Percentiles rank a stretch among this genome's conserved stretches.
These are phyloP conservation scores for Anguilla anguilla DNA, from an alignment of 2,797 vertebrate genomes.

Conservation along the genomic window DNA sequence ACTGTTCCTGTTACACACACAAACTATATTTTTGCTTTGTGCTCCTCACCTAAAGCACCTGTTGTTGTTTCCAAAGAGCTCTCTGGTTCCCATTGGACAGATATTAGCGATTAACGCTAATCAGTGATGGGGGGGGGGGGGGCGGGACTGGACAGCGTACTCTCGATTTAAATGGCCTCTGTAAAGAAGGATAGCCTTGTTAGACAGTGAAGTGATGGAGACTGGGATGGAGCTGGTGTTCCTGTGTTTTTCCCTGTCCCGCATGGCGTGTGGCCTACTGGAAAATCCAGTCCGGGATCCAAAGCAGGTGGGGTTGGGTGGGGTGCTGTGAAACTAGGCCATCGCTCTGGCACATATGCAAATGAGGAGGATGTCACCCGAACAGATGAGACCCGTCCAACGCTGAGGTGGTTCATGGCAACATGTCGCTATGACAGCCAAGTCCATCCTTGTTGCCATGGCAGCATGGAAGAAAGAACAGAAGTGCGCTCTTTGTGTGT, in stretches of 20 bases:
- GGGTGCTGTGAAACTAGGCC: not conserved
- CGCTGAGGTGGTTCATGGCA: not conserved
- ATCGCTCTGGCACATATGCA: not conserved
- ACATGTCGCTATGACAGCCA: not conserved
- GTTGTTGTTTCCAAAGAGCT: not conserved
- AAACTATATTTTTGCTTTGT: not conserved
- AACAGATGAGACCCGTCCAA: not conserved
- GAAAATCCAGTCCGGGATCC: not conserved
- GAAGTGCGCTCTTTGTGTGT: not conserved
- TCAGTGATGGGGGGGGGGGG: no score
- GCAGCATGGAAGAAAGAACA: not conserved
- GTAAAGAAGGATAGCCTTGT: not conserved
- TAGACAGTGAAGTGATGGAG: not conserved
- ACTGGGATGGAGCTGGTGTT: not conserved
- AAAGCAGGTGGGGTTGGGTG: not conserved
- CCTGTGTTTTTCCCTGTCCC: not conserved
- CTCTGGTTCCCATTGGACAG: not conserved
- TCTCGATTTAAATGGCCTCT: not conserved
- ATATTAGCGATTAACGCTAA: not conserved
- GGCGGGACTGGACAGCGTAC: not conserved
- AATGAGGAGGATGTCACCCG: not conserved
- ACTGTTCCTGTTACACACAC: not conserved
- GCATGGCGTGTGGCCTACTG: not conserved
- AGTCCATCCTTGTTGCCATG: constrained; percentile 10
- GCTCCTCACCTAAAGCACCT: not conserved